Evolutionary conservation across 2,797 vertebrate species (phyloP).

Genomic region (Aphelocoma californica): DNA sequence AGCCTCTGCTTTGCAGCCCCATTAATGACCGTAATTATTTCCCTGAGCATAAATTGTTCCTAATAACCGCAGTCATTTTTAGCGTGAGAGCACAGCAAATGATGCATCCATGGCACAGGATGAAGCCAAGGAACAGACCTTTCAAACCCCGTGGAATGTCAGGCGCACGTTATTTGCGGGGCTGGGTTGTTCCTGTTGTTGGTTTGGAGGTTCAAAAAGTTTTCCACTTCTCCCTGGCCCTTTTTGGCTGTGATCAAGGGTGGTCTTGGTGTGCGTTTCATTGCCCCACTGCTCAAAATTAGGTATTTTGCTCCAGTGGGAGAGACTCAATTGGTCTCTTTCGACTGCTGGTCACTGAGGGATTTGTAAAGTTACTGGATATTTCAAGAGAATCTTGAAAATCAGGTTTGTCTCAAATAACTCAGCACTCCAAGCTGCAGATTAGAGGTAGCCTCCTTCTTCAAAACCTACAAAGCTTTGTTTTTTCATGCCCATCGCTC

Average conservation of each 20-base stretch:
- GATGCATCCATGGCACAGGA: background rate
- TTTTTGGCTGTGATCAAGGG: background rate
- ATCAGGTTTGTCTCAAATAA: background rate
- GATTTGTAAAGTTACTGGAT: background rate
- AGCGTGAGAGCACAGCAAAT: conserved; percentile 46
- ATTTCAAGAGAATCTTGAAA: background rate
- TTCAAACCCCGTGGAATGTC: background rate
- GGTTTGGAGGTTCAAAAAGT: background rate
- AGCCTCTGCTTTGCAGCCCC: conserved; percentile 31
- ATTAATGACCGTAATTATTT: conserved; percentile 56
- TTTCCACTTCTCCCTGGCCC: background rate
- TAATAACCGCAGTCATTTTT: conserved; percentile 44
- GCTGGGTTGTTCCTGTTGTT: accelerated
- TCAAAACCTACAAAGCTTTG: background rate
- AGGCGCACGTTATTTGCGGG: background rate
- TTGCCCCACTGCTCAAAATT: background rate
- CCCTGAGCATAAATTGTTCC: conserved; percentile 44
- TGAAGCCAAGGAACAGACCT: background rate
- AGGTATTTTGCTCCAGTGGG: background rate
- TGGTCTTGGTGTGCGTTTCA: background rate
- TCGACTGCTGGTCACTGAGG: background rate
- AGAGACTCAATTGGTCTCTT: background rate
- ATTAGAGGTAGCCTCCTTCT: background rate
- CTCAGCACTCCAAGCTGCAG: background rate
- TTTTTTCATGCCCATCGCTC: background rate